A percentile compares a stretch with the other conserved stretches of the same genome.
Conservation (phyloP, 2,888 invertebrate species). For the Caenorhabditis parvicauda region DNA sequence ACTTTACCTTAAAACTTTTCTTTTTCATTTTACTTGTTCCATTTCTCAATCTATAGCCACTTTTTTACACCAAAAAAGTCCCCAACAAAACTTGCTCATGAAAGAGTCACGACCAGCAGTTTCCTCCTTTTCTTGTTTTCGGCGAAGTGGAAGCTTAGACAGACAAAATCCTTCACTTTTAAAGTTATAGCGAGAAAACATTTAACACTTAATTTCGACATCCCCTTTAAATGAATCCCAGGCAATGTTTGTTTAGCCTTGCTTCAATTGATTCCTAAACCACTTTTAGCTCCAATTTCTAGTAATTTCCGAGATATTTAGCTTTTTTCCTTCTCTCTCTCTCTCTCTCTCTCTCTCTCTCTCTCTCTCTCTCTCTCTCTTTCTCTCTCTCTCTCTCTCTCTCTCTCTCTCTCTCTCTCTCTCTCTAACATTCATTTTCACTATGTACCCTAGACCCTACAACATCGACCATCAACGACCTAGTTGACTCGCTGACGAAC, state of each 20-base stretch:
- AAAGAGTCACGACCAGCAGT: too few species aligned
- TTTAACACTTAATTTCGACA: too few species aligned
- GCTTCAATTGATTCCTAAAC: not conserved
- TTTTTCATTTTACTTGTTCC: not conserved
- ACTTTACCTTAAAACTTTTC: not conserved
- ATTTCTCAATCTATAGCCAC: too few species aligned
- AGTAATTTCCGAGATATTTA: not conserved
- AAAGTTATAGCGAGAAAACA: too few species aligned
- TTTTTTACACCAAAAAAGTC: too few species aligned
- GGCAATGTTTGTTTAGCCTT: not conserved
- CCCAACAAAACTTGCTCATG: too few species aligned
- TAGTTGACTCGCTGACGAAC: too few species aligned
- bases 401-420: not conserved
- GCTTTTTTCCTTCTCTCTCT: not conserved
- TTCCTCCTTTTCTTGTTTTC: too few species aligned
- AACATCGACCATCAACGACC: not conserved
- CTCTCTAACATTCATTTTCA: not conserved
- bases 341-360: not conserved
- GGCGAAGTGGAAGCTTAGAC: too few species aligned
- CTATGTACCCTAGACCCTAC: not conserved
- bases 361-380: not conserved
- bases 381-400: not conserved
- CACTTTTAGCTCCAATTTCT: not conserved
- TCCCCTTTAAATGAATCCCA: too few species aligned
- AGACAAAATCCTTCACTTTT: too few species aligned